A percentile compares a stretch with the other conserved stretches of the same genome.
phyloP scores from a whole-genome alignment of 2,797 vertebrate species.

The Syngnathus rostellatus region DNA sequence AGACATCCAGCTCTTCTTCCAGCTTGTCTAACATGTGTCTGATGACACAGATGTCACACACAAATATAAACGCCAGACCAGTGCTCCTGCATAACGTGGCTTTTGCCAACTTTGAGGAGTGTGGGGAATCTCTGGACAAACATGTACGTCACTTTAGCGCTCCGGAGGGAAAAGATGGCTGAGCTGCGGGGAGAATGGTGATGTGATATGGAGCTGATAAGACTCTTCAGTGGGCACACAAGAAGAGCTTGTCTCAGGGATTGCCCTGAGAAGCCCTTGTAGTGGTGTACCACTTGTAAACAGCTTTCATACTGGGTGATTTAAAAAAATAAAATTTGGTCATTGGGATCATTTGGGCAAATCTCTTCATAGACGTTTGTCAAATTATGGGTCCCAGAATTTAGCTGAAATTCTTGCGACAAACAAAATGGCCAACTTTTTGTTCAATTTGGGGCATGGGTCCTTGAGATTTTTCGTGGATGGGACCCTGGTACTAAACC shows the following conservation, averaged over 20 bases:
- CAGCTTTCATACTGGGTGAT: not conserved
- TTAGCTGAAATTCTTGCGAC: not conserved
- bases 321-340: not conserved
- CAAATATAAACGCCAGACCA: not conserved
- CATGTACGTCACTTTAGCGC: constrained; percentile 3
- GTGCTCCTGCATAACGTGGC: not conserved
- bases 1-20: not conserved
- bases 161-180: not conserved
- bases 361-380: too few species aligned
- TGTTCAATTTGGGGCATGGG: not conserved
- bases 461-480: not conserved
- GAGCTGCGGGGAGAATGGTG: not conserved
- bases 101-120: constrained; percentile 2
- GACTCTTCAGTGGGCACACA: not conserved
- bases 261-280: not conserved
- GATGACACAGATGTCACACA: not conserved
- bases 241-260: not conserved
- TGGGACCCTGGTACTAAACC: too few species aligned
- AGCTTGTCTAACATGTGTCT: not conserved
- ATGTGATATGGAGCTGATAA: not conserved
- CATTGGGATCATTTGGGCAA: not conserved
- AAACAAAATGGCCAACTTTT: not conserved
- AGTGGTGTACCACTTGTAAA: not conserved
- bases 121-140: constrained; percentile 10
- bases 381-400: not conserved